Percentiles rank a stretch among this genome's conserved stretches.
phyloP scores from a whole-genome alignment of 2,888 invertebrate genomes.

The Stomorhina lunata region DNA sequence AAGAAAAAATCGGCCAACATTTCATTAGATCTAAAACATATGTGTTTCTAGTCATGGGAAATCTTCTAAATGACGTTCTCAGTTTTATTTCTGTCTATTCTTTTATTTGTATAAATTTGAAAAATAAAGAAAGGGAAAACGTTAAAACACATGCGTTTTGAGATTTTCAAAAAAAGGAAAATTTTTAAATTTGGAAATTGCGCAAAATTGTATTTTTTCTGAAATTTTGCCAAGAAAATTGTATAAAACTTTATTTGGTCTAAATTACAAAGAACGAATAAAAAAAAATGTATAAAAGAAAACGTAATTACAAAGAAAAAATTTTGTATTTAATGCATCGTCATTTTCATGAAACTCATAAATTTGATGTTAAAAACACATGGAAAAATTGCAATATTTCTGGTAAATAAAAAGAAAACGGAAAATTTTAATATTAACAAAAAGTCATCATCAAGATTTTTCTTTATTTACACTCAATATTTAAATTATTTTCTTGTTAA shows the following conservation, averaged over 20 bases:
- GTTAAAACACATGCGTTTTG: constrained; percentile 28
- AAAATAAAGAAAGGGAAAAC: too few species aligned
- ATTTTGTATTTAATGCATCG: constrained; percentile 16
- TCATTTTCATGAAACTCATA: constrained; percentile 38
- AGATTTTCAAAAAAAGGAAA: neutral
- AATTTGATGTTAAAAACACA: neutral
- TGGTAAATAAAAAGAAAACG: neutral
- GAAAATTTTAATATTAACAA: neutral
- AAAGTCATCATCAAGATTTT: too few species aligned
- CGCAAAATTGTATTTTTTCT: constrained; percentile 48
- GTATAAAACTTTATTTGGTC: constrained; percentile 44
- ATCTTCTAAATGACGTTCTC: constrained; percentile 10
- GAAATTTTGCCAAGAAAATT: constrained; percentile 61
- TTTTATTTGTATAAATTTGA: neutral
- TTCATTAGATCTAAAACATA: neutral
- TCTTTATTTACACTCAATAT: constrained; percentile 3
- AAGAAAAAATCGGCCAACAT: neutral
- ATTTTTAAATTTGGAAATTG: constrained; percentile 48
- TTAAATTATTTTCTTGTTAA: neutral
- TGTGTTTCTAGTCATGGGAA: constrained; percentile 3
- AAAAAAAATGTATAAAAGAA: constrained; percentile 27
- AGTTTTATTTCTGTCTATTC: neutral
- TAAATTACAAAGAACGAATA: constrained; percentile 55
- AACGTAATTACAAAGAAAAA: constrained; percentile 42
- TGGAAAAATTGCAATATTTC: neutral